Evolutionary conservation across 2,113 vertebrate genomes (phyloP).

Genomic region (Procavia capensis): DNA sequence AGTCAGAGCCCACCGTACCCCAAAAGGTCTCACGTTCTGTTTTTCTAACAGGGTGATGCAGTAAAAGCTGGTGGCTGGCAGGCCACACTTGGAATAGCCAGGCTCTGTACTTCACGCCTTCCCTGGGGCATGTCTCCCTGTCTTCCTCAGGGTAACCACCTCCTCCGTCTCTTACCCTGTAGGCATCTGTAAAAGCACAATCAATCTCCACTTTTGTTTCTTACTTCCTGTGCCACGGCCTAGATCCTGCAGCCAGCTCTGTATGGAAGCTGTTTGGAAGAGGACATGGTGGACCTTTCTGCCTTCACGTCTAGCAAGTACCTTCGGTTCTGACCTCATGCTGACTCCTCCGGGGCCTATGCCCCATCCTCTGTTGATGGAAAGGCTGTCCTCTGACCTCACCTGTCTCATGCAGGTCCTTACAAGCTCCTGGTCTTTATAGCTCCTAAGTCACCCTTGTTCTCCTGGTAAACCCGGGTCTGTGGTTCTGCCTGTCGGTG

Average conservation of each 20-base stretch:
- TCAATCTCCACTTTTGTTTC: background rate
- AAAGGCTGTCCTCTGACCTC: background rate
- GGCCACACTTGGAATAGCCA: background rate
- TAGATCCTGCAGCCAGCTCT: background rate
- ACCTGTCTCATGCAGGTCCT: accelerated
- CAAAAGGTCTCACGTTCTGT: background rate
- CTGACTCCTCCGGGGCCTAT: background rate
- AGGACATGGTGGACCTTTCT: background rate
- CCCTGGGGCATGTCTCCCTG: background rate
- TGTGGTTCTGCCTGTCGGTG: background rate
- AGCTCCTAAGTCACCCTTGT: background rate
- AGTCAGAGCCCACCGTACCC: background rate
- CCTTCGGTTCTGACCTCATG: background rate
- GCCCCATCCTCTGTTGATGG: background rate
- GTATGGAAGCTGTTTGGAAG: background rate
- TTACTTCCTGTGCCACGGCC: background rate
- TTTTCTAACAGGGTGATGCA: background rate
- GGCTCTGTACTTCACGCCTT: background rate
- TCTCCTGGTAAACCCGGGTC: background rate
- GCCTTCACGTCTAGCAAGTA: background rate
- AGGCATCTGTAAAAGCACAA: background rate
- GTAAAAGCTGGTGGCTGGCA: background rate
- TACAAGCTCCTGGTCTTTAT: background rate
- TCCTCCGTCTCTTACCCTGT: background rate
- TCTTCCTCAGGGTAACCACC: background rate